These are phyloP conservation scores for Remorina albescens DNA, from an alignment of 2,797 vertebrate species.

Conservation along the genomic window DNA sequence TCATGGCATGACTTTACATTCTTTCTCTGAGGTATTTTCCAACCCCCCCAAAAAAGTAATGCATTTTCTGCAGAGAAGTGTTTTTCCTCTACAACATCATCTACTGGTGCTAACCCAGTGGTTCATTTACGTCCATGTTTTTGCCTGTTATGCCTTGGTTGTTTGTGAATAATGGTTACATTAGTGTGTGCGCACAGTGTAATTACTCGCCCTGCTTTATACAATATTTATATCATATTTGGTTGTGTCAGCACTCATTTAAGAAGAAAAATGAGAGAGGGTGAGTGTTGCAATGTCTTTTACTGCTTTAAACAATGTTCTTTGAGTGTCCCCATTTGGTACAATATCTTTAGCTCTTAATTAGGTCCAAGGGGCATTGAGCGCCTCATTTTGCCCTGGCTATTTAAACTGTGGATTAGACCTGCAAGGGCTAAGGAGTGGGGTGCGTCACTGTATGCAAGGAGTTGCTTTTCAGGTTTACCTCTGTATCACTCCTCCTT, in stretches of 20 bases:
- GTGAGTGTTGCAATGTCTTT: slow-evolving; percentile 5
- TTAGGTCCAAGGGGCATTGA: slow-evolving; percentile 68
- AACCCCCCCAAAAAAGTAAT: no score
- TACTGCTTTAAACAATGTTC: slow-evolving; percentile 42
- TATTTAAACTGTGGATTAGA: slow-evolving; percentile 47
- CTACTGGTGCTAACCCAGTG: background rate
- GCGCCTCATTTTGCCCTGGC: slow-evolving; percentile 33
- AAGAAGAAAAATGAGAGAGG: slow-evolving; percentile 9
- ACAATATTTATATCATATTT: slow-evolving; percentile 14
- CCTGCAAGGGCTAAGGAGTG: background rate
- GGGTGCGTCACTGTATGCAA: slow-evolving; percentile 44
- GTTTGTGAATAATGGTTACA: background rate
- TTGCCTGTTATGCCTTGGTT: background rate
- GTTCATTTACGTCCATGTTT: background rate
- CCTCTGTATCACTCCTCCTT: slow-evolving; percentile 44
- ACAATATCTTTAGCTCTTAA: slow-evolving; percentile 71
- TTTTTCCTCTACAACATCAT: background rate
- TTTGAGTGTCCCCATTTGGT: slow-evolving; percentile 44
- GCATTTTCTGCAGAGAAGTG: background rate
- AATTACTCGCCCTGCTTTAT: slow-evolving; percentile 16
- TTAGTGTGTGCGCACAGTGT: background rate
- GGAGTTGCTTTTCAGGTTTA: slow-evolving; percentile 73
- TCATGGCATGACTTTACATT: slow-evolving; percentile 1
- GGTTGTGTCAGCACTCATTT: slow-evolving; percentile 45
- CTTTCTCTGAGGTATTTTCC: background rate